Percentiles rank a stretch among this genome's conserved stretches.
These are phyloP conservation scores for Euschistus heros DNA, from an alignment of 1,140 invertebrate genomes.

Conservation along the genomic window DNA sequence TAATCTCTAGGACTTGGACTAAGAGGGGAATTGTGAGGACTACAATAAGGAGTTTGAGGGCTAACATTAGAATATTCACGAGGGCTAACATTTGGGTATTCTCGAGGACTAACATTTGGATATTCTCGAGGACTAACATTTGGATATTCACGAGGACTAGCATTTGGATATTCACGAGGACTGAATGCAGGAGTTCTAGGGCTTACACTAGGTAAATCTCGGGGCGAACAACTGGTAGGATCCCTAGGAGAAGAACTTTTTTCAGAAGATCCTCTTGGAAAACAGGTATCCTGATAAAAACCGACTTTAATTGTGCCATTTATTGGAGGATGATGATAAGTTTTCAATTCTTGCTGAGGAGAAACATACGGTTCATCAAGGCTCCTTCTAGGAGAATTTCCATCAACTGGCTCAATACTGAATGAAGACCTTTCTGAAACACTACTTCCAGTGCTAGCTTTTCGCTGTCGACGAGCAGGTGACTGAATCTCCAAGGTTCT, in stretches of 20 bases:
- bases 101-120: conserved; percentile 6
- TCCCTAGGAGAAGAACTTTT: conserved; percentile 45
- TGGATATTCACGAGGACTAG: conserved; percentile 18
- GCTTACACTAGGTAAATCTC: conserved; percentile 28
- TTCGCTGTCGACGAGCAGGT: conserved; percentile 43
- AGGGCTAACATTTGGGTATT: conserved; percentile 15
- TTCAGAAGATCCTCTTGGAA: conserved; percentile 57
- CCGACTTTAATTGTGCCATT: conserved; percentile 62
- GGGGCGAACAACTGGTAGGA: conserved; percentile 30
- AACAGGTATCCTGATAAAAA: conserved; percentile 62
- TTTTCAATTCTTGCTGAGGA: conserved; percentile 48
- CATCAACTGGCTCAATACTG: conserved; percentile 54
- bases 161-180: conserved; percentile 27
- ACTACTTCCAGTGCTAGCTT: conserved; percentile 58
- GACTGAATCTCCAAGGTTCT: conserved; percentile 33
- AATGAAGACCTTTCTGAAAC: conserved; percentile 62
- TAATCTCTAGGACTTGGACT: conserved; percentile 13
- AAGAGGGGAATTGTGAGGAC: background rate
- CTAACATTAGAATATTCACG: conserved; percentile 7
- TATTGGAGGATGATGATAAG: conserved; percentile 49
- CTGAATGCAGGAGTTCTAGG: conserved; percentile 27
- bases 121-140: conserved; percentile 18
- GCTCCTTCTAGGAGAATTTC: conserved; percentile 47
- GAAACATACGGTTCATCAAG: conserved; percentile 53
- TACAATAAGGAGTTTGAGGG: conserved; percentile 4